These are phyloP conservation scores for Cyclura pinguis DNA, from an alignment of 2,797 vertebrate genomes.

Conservation along the genomic window DNA sequence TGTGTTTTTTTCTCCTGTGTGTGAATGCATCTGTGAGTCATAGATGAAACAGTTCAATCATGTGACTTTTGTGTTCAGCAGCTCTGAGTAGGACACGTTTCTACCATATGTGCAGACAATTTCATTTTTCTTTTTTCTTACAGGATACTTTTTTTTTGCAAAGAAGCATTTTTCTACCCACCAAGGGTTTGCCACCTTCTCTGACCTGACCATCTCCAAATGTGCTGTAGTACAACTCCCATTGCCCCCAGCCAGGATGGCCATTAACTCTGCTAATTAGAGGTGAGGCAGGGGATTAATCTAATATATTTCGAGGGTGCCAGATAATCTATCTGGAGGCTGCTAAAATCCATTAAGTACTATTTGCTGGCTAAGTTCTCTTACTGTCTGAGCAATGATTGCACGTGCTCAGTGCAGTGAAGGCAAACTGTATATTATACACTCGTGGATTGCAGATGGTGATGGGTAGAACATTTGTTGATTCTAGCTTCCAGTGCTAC, in stretches of 20 bases:
- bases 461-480: neutral
- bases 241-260: neutral
- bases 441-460: neutral
- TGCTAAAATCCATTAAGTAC: neutral
- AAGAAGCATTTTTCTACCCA: neutral
- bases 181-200: neutral
- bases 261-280: neutral
- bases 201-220: neutral
- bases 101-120: neutral
- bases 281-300: neutral
- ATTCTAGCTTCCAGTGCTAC: neutral
- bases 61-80: neutral
- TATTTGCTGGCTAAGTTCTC: conserved; percentile 1
- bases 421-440: neutral
- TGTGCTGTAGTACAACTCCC: neutral
- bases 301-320: neutral
- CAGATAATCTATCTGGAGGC: neutral
- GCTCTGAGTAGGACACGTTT: neutral
- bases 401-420: neutral
- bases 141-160: neutral
- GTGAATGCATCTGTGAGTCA: neutral
- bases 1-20: too few relatives aligned
- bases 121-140: neutral
- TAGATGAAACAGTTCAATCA: too few relatives aligned
- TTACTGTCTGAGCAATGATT: neutral